These are phyloP conservation scores for Ophion ventricosus DNA, from an alignment of 2,888 invertebrate species.

Conservation along the genomic window DNA sequence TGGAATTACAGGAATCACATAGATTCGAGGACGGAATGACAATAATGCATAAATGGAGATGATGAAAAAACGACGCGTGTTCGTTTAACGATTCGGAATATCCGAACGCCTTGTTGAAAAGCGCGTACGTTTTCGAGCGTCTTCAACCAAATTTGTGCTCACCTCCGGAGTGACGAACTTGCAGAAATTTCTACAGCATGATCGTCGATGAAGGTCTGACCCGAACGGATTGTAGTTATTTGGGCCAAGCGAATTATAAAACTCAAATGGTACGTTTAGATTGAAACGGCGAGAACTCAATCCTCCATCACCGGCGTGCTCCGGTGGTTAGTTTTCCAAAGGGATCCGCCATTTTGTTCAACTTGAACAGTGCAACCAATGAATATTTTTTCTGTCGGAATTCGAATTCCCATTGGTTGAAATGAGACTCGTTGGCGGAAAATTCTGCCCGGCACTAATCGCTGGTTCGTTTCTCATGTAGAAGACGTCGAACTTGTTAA, in stretches of 20 bases:
- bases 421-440: not conserved
- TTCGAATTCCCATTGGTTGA: not conserved
- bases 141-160: conserved; percentile 6
- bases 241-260: not conserved
- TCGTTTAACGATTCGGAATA: not conserved
- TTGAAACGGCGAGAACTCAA: not conserved
- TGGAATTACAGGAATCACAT: not conserved
- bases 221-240: not conserved
- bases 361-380: not conserved
- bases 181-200: conserved; percentile 13
- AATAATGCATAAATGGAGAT: not conserved
- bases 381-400: not conserved
- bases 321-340: conserved; percentile 28
- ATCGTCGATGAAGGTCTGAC: not conserved
- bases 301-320: conserved; percentile 40
- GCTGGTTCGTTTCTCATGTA: not conserved
- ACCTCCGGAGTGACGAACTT: conserved; percentile 22
- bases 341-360: not conserved
- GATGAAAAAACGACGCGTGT: not conserved
- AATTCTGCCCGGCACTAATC: not conserved
- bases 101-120: conserved; percentile 23
- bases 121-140: not conserved
- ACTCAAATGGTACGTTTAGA: not conserved
- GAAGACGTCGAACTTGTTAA: not conserved
- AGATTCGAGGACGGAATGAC: not conserved